Base-by-base conservation (phyloP, 2,797 vertebrate species). In the Peromyscus nudipes region DNA sequence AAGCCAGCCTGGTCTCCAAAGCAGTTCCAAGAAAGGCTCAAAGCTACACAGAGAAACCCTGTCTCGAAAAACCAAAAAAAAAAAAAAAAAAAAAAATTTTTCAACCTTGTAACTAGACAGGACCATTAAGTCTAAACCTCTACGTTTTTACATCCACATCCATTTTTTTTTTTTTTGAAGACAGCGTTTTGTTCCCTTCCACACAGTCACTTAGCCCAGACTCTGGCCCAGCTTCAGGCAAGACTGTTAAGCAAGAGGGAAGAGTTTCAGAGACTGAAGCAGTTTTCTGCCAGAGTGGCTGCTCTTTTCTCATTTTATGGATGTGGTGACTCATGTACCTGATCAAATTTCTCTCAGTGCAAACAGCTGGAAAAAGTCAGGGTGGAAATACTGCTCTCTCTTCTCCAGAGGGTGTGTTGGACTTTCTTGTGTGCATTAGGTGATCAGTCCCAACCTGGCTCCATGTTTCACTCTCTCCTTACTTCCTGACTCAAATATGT, bases 171-270 rank as follows among this genome's bases (percentile, higher is more conserved):
- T 21, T 11, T 84, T 65, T 31, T 67, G 23, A 76, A 96, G 71
- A 49, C 31, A 77, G 49, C 29, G 65, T 73, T 52, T 25, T 88
- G 76, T 43, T 91, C 94, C 75, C 31, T 95, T 97, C 88, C 89
- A 92, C 95, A 89, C 71, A 85, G 52, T 92, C 91, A 89, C 92
- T 91, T 95, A 96, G 69, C 71, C 37, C 37, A 92, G 91, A 67
- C 91, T 87, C n/a, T 76, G 55, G 91, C 55, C 49, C 71, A 77
- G 0, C 17, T 62, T 37, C 29, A 73, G 82, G 92, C 92, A 79
- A 91, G 81, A 91, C 40, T 83, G 64, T 76, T 83, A 89, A 93
- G 84, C 25, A 29, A 19, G 67, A 91, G 77, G 6, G 29, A 89
- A 85, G 13, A 64, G 11, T 69, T 95, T 96, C 52, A 40, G 92